phyloP scores from a whole-genome alignment of 2,113 vertebrate genomes.

The Chitala chitala region DNA sequence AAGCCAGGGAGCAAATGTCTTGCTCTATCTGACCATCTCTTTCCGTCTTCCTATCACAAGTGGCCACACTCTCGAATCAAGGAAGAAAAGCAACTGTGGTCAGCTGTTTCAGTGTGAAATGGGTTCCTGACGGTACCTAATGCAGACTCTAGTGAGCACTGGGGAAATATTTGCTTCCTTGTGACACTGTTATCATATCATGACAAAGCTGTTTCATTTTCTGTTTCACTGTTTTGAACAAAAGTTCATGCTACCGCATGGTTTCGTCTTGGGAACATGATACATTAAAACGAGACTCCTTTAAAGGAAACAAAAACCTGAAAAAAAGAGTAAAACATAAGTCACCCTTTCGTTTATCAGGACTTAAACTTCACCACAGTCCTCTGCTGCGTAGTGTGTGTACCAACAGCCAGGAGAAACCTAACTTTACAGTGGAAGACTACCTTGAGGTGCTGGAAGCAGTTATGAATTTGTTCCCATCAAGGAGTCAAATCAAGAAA shows the following conservation, averaged over 20 bases:
- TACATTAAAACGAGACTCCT: background rate
- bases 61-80: too few relatives aligned
- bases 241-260: background rate
- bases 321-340: too few relatives aligned
- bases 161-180: background rate
- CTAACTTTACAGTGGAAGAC: background rate
- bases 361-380: too few relatives aligned
- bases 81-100: background rate
- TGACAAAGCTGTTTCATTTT: conserved; percentile 11
- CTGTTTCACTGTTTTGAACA: background rate
- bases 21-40: background rate
- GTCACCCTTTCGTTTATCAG: too few relatives aligned
- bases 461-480: background rate
- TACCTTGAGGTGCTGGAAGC: background rate
- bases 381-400: background rate
- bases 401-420: background rate
- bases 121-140: background rate
- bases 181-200: background rate
- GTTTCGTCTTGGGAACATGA: background rate
- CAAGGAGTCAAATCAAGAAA: background rate
- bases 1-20: conserved; percentile 19
- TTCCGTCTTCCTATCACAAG: conserved; percentile 1
- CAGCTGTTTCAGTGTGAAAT: background rate
- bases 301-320: conserved; percentile 4
- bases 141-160: background rate